Conservation (phyloP, 1,140 invertebrate species). For the Brachionus rotundiformis region DNA sequence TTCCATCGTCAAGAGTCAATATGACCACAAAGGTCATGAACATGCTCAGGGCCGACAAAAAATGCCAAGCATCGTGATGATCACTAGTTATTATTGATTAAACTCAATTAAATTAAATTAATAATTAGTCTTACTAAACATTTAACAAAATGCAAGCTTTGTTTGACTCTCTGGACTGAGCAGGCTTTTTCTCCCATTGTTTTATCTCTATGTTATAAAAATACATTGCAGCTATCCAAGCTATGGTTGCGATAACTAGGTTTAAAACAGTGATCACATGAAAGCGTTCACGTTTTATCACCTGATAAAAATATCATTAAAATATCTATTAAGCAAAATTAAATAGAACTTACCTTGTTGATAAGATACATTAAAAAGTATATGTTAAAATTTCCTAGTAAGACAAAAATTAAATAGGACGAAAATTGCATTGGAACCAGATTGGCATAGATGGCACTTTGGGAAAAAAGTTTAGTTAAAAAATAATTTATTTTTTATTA, state of each 20-base stretch:
- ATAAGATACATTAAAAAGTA: constrained; percentile 81
- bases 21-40: constrained; percentile 76
- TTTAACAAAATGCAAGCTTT: constrained; percentile 73
- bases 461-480: constrained; percentile 52
- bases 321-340: neutral
- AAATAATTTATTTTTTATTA: neutral
- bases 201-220: constrained; percentile 53
- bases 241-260: constrained; percentile 27
- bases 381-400: constrained; percentile 79
- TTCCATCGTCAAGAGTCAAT: constrained; percentile 51
- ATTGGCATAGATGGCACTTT: constrained; percentile 71
- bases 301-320: constrained; percentile 10
- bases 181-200: constrained; percentile 66
- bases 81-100: constrained; percentile 68
- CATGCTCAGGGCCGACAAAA: constrained; percentile 79
- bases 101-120: no score
- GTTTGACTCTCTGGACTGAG: constrained; percentile 76
- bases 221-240: neutral
- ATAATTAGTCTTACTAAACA: constrained; percentile 72
- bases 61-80: constrained; percentile 85
- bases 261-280: constrained; percentile 14
- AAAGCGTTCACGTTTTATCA: constrained; percentile 41
- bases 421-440: constrained; percentile 74
- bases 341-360: constrained; percentile 74
- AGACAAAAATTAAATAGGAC: constrained; percentile 77